These are phyloP conservation scores for Sycophaga agraensis DNA, from an alignment of 1,140 invertebrate species.

Conservation along the genomic window DNA sequence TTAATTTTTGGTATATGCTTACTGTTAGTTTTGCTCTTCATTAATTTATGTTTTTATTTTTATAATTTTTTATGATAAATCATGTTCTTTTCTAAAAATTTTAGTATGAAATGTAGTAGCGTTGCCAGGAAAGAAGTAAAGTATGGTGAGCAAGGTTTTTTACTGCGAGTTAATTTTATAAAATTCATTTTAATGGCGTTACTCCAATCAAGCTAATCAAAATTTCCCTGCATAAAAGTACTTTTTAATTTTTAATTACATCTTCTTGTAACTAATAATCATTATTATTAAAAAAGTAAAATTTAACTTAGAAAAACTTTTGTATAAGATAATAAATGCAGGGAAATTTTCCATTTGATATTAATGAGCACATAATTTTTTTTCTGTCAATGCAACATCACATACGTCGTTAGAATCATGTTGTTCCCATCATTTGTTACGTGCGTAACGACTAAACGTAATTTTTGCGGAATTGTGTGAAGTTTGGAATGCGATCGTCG, in stretches of 20 bases:
- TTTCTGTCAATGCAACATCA: slow-evolving; percentile 20
- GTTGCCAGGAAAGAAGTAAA: neutral
- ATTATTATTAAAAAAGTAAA: too few relatives aligned
- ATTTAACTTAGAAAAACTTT: too few relatives aligned
- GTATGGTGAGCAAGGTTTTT: slow-evolving; percentile 1
- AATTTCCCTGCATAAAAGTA: slow-evolving; percentile 11
- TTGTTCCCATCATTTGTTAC: slow-evolving; percentile 19
- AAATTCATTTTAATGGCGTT: neutral
- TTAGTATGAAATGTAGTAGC: slow-evolving; percentile 4
- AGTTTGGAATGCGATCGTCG: slow-evolving; percentile 24
- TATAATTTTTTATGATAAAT: too few relatives aligned
- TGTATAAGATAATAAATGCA: neutral
- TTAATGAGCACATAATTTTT: slow-evolving; percentile 19
- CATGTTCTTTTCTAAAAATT: too few relatives aligned
- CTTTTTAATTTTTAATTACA: neutral
- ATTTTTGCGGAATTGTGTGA: slow-evolving; percentile 25
- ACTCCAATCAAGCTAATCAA: slow-evolving; percentile 11
- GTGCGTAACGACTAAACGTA: slow-evolving; percentile 18
- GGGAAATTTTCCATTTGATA: slow-evolving; percentile 24
- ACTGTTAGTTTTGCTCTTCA: too few relatives aligned
- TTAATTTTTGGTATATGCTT: too few relatives aligned
- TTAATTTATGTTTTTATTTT: too few relatives aligned
- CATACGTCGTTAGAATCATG: slow-evolving; percentile 19
- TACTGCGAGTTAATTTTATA: slow-evolving; percentile 3
- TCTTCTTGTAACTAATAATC: too few relatives aligned